Conservation (phyloP, 2,888 invertebrate species). For the Drosophila picticornis region DNA sequence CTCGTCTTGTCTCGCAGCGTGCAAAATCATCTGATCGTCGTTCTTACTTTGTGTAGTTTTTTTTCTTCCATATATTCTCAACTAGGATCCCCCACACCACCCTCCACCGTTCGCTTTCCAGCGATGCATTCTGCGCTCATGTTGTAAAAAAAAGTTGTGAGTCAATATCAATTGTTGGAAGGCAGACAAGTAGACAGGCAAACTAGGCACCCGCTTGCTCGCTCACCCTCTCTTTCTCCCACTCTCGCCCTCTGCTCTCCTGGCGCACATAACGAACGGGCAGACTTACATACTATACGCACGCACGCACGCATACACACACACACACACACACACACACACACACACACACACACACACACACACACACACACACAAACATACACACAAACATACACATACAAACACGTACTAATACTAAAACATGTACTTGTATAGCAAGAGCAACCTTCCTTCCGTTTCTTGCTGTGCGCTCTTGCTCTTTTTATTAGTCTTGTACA, state of each 20-base stretch:
- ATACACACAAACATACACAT: background rate
- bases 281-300: constrained; percentile 22
- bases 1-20: background rate
- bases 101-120: constrained; percentile 3
- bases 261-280: constrained; percentile 28
- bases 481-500: constrained; percentile 68
- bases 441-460: constrained; percentile 74
- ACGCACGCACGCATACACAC: constrained; percentile 10
- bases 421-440: constrained; percentile 55
- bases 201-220: constrained; percentile 48
- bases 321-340: background rate
- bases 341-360: background rate
- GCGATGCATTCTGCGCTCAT: constrained; percentile 34
- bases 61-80: constrained; percentile 9
- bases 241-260: constrained; percentile 24
- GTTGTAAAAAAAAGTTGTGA: constrained; percentile 63
- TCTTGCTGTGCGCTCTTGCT: constrained; percentile 49
- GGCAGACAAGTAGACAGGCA: constrained; percentile 48
- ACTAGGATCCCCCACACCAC: constrained; percentile 28
- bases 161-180: constrained; percentile 70
- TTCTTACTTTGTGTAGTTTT: constrained; percentile 27
- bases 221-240: constrained; percentile 22
- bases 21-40: constrained; percentile 48
- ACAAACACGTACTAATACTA: constrained; percentile 35
- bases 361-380: background rate